These are phyloP conservation scores for Accipiter cooperii DNA, from an alignment of 2,113 vertebrate species.

Conservation along the genomic window DNA sequence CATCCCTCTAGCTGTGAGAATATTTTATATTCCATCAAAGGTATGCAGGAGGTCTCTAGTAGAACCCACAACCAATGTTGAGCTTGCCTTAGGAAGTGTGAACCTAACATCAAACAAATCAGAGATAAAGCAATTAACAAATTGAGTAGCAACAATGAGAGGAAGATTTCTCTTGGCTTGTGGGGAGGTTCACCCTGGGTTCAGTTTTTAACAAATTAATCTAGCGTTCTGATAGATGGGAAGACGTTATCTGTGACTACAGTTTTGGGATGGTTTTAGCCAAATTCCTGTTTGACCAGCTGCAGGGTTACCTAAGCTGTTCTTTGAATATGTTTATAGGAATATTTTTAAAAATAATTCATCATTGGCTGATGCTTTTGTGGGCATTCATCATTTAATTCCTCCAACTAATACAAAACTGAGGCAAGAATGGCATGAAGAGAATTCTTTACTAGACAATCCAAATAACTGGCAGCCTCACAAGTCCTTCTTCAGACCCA, in stretches of 20 bases:
- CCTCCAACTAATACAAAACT: not conserved
- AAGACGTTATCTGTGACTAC: not conserved
- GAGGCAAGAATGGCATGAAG: not conserved
- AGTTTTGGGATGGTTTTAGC: not conserved
- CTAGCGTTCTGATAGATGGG: not conserved
- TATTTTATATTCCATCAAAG: constrained; percentile 14
- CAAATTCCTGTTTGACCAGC: not conserved
- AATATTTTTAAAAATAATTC: not conserved
- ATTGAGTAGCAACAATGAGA: not conserved
- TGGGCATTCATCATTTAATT: not conserved
- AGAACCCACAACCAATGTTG: not conserved
- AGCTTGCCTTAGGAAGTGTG: not conserved
- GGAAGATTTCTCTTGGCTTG: not conserved
- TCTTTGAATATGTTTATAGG: not conserved
- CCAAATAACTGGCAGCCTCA: not conserved
- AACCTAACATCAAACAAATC: not conserved
- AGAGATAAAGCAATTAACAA: not conserved
- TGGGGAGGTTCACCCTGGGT: not conserved
- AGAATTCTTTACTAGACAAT: not conserved
- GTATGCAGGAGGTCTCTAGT: not conserved
- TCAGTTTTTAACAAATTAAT: not conserved
- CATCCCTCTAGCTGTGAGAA: not conserved
- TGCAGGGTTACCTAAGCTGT: not conserved
- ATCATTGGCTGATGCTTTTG: not conserved
- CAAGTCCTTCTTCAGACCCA: not conserved